Conservation (phyloP, 2,797 vertebrate species). For the Alca torda region DNA sequence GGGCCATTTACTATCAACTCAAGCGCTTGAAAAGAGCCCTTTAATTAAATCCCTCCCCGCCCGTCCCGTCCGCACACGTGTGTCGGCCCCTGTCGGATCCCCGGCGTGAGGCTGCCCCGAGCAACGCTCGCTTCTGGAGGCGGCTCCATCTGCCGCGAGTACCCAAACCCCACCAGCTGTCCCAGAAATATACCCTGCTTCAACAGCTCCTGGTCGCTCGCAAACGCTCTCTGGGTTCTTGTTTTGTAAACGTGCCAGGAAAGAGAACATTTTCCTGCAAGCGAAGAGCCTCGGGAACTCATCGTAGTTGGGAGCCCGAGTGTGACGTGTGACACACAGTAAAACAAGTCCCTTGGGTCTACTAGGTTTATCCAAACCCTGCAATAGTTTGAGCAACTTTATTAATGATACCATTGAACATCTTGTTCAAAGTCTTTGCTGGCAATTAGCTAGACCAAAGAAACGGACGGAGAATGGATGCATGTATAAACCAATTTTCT, state of each 20-base stretch:
- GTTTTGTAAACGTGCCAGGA: constrained; percentile 33
- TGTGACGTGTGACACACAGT: constrained; percentile 49
- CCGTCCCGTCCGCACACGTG: background rate
- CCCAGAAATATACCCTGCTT: constrained; percentile 30
- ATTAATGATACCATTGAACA: constrained; percentile 10
- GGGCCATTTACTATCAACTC: background rate
- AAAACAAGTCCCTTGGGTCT: constrained; percentile 45
- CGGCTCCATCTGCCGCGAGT: constrained; percentile 4
- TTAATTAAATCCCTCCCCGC: background rate
- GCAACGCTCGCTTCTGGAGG: background rate
- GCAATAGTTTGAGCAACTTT: constrained; percentile 19
- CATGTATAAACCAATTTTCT: background rate
- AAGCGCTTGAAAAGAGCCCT: background rate
- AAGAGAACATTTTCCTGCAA: constrained; percentile 7
- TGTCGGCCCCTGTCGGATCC: background rate
- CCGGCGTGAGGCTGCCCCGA: background rate
- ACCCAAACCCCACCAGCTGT: constrained; percentile 9
- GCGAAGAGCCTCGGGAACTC: constrained; percentile 25
- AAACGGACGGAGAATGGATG: background rate
- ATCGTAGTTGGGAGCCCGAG: background rate
- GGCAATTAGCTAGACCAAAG: constrained; percentile 10
- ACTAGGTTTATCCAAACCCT: constrained; percentile 35
- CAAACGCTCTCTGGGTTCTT: constrained; percentile 29
- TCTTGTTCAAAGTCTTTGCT: constrained; percentile 33
- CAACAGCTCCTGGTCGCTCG: constrained; percentile 41